Conservation (phyloP, 2,888 invertebrate species). For the Polylopha cassiicola region DNA sequence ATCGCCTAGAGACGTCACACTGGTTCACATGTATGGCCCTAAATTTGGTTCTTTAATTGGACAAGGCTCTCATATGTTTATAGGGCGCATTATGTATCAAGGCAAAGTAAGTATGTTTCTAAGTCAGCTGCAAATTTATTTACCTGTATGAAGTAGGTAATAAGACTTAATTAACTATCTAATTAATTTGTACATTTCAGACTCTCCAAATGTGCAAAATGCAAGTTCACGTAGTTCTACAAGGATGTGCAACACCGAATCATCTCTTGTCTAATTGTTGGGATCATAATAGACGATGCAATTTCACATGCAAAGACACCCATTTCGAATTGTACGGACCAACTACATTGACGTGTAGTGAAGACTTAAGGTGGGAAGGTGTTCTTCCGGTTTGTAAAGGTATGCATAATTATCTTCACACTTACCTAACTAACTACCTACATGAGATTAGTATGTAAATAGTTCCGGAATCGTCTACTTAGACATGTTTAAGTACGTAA, state of each 20-base stretch:
- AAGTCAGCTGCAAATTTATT: conserved; percentile 13
- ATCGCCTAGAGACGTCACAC: conserved; percentile 42
- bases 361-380: conserved; percentile 55
- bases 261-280: conserved; percentile 50
- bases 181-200: conserved; percentile 39
- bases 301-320: conserved; percentile 54
- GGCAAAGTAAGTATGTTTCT: conserved; percentile 43
- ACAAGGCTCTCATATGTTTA: conserved; percentile 57
- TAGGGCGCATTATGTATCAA: conserved; percentile 51
- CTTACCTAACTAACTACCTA: neutral
- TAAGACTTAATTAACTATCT: conserved; percentile 18
- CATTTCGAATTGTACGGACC: conserved; percentile 45
- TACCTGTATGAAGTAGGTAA: no score
- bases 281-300: conserved; percentile 48
- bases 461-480: no score
- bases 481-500: no score
- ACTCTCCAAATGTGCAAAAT: conserved; percentile 62
- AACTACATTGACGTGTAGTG: conserved; percentile 42
- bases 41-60: conserved; percentile 55
- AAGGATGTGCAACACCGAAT: conserved; percentile 56
- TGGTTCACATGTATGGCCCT: conserved; percentile 59
- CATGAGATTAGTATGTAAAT: no score
- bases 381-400: conserved; percentile 56
- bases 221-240: conserved; percentile 59
- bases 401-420: conserved; percentile 27